These are phyloP conservation scores for Deilephila elpenor DNA, from an alignment of 2,888 invertebrate species.

Conservation along the genomic window DNA sequence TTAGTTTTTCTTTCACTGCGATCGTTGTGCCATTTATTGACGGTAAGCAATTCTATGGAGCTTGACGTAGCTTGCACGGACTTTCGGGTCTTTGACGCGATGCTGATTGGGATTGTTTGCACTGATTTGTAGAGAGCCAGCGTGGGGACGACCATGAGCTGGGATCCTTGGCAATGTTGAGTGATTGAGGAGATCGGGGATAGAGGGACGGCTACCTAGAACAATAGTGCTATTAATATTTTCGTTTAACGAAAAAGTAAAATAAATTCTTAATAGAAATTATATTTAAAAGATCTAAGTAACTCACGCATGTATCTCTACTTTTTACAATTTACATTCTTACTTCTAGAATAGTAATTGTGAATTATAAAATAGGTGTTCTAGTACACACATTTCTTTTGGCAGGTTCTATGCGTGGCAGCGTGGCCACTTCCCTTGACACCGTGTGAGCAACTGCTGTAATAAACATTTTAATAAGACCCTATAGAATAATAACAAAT, in stretches of 20 bases:
- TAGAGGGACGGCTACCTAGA: conserved; percentile 64
- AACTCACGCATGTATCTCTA: too few species aligned
- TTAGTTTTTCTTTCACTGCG: conserved; percentile 48
- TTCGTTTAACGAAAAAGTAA: background rate
- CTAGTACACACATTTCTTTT: conserved; percentile 56
- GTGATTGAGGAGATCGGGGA: conserved; percentile 47
- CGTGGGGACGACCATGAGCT: background rate
- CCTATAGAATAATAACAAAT: background rate
- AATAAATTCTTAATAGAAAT: too few species aligned
- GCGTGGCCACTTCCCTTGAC: conserved; percentile 60
- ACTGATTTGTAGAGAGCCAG: conserved; percentile 41
- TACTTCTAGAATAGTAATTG: too few species aligned
- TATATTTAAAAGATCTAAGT: too few species aligned
- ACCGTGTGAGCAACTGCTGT: conserved; percentile 63
- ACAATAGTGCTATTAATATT: conserved; percentile 41
- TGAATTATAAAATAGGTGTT: too few species aligned
- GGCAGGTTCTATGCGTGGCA: conserved; percentile 42
- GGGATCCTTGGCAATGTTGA: conserved; percentile 41
- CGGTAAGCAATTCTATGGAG: conserved; percentile 37
- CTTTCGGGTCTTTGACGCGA: conserved; percentile 39
- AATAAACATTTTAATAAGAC: conserved; percentile 28
- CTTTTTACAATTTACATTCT: too few species aligned
- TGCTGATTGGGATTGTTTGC: conserved; percentile 43
- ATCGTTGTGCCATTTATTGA: background rate
- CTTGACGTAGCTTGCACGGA: conserved; percentile 56